Percentiles rank a stretch among this genome's conserved stretches.
phyloP scores from a whole-genome alignment of 2,797 vertebrate genomes.

The Falco novaeseelandiae region DNA sequence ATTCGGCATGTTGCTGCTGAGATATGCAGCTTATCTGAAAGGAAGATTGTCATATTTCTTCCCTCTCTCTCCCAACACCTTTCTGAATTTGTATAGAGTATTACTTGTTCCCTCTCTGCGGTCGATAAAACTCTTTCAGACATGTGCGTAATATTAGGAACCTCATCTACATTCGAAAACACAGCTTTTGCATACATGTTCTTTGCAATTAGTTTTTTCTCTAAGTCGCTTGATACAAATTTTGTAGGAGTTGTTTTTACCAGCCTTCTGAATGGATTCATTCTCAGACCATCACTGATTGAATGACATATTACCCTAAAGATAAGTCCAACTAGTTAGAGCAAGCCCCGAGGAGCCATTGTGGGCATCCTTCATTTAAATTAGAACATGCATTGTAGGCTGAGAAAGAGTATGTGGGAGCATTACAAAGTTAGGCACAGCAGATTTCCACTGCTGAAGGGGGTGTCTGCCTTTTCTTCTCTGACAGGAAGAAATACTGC shows the following conservation, averaged over 20 bases:
- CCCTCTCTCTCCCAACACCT: background rate
- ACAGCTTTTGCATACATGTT: background rate
- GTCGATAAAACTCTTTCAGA: background rate
- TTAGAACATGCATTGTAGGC: background rate
- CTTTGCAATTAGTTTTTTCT: background rate
- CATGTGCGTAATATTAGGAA: background rate
- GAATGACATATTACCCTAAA: slow-evolving; percentile 18
- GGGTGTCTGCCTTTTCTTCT: background rate
- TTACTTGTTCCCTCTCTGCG: background rate
- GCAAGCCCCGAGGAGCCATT: background rate
- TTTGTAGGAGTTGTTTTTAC: background rate
- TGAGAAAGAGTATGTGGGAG: background rate
- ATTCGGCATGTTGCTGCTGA: background rate
- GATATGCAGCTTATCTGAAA: background rate
- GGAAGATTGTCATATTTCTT: background rate
- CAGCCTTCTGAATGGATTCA: background rate
- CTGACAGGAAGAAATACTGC: background rate
- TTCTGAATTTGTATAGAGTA: background rate
- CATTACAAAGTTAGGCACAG: background rate
- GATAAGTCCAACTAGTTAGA: background rate
- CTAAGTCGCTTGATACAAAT: background rate
- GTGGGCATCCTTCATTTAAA: background rate
- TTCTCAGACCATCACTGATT: background rate
- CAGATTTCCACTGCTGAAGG: background rate
- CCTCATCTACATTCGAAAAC: background rate